A percentile compares a stretch with the other conserved stretches of the same genome.
phyloP scores from a whole-genome alignment of 2,797 vertebrate species.

The Thunnus albacares region DNA sequence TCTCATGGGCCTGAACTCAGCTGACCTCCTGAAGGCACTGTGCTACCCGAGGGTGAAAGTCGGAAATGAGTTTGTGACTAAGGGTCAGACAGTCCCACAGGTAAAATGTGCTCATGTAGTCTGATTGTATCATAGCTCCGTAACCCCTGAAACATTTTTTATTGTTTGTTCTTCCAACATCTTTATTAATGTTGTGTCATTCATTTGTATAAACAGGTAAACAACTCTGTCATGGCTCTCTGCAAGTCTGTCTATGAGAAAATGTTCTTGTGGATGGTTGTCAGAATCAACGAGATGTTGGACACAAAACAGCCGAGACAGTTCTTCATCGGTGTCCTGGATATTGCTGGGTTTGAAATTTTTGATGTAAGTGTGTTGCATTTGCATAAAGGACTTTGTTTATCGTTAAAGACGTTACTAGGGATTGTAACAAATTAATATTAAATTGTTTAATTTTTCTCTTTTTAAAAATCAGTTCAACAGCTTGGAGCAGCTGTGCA shows the following conservation, averaged over 20 bases:
- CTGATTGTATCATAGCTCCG: background rate
- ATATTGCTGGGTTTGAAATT: constrained; percentile 92
- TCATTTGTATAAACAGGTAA: constrained; percentile 82
- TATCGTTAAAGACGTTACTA: background rate
- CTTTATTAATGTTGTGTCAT: background rate
- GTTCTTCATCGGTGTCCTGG: constrained; percentile 89
- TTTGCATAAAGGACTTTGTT: background rate
- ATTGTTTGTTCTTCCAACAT: background rate
- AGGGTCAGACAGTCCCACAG: constrained; percentile 91
- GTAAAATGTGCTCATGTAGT: constrained; percentile 66
- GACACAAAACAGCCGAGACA: constrained; percentile 88
- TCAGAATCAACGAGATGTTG: constrained; percentile 89
- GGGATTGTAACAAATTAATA: constrained; percentile 37
- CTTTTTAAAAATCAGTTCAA: constrained; percentile 53
- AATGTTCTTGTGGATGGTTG: constrained; percentile 92
- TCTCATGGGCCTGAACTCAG: constrained; percentile 91
- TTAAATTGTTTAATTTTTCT: background rate
- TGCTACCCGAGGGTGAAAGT: constrained; percentile 91
- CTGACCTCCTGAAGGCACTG: constrained; percentile 89
- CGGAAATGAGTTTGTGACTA: constrained; percentile 89
- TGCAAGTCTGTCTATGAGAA: constrained; percentile 91
- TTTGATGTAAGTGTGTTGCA: constrained; percentile 85
- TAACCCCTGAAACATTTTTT: background rate
- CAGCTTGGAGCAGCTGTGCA: constrained; percentile 77
- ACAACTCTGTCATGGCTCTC: constrained; percentile 88